phyloP scores from a whole-genome alignment of 2,113 vertebrate species.

The Chunga burmeisteri region DNA sequence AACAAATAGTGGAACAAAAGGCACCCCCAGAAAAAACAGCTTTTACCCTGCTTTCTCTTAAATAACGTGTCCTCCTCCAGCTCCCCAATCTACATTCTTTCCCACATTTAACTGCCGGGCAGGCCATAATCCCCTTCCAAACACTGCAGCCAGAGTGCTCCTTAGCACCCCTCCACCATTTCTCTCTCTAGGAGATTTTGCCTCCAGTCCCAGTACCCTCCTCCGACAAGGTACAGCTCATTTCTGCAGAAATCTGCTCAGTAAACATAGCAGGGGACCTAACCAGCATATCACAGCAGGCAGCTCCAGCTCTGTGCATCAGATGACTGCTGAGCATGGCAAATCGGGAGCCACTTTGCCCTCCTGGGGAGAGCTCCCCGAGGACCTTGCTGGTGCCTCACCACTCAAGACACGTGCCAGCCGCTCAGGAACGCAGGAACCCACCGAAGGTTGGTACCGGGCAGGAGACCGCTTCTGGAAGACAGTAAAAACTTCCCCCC shows the following conservation, averaged over 20 bases:
- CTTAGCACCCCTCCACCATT: not conserved
- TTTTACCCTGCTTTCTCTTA: not conserved
- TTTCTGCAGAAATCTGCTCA: not conserved
- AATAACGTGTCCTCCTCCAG: not conserved
- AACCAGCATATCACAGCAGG: not conserved
- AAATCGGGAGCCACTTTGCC: rapidly evolving
- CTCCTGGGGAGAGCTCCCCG: not conserved
- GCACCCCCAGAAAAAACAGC: rapidly evolving
- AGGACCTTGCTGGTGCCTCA: not conserved
- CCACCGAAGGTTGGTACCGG: not conserved
- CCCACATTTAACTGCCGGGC: not conserved
- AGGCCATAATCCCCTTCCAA: not conserved
- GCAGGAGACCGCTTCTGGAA: not conserved
- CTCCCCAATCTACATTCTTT: rapidly evolving
- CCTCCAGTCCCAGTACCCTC: not conserved
- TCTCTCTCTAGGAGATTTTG: not conserved
- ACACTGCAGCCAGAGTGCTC: rapidly evolving
- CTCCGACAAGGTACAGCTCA: rapidly evolving
- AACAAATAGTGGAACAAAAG: not conserved
- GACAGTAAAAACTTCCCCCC: not conserved
- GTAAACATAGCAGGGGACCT: not conserved
- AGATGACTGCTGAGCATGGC: not conserved
- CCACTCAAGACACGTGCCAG: rapidly evolving
- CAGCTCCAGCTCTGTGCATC: not conserved
- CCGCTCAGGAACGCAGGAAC: not conserved